phyloP scores from a whole-genome alignment of 2,113 vertebrate species.

The Monopterus albus region DNA sequence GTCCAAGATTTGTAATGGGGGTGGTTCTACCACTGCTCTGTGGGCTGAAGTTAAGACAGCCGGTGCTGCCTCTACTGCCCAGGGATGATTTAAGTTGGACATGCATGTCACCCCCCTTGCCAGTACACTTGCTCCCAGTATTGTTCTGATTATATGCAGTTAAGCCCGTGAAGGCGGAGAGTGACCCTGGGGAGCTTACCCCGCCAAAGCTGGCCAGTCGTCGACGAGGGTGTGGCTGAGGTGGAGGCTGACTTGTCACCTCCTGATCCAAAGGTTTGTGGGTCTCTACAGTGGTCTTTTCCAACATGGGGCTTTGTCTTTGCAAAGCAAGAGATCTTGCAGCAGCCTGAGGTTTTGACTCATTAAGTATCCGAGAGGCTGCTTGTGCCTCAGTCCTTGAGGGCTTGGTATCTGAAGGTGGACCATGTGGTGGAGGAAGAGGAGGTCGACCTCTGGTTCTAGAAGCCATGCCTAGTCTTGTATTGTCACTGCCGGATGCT shows the following conservation, averaged over 20 bases:
- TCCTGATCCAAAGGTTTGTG: constrained; percentile 87
- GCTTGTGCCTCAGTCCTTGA: constrained; percentile 78
- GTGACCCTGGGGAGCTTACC: constrained; percentile 87
- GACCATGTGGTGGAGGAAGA: constrained; percentile 67
- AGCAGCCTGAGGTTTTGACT: constrained; percentile 84
- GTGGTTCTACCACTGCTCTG: constrained; percentile 91
- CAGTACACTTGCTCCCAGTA: constrained; percentile 85
- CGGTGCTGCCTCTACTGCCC: constrained; percentile 80
- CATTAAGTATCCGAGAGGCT: constrained; percentile 75
- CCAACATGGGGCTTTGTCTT: constrained; percentile 85
- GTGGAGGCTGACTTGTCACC: constrained; percentile 69
- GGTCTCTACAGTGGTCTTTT: constrained; percentile 88
- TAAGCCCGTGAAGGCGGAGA: constrained; percentile 89
- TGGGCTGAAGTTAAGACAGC: constrained; percentile 88
- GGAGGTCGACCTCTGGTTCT: constrained; percentile 81
- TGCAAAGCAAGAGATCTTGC: constrained; percentile 80
- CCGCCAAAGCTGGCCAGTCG: constrained; percentile 94
- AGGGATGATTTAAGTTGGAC: constrained; percentile 82
- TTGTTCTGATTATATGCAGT: constrained; percentile 83
- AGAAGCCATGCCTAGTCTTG: constrained; percentile 79
- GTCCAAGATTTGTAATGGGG: constrained; percentile 86
- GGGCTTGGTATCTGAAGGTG: constrained; percentile 71
- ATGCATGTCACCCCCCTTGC: constrained; percentile 75
- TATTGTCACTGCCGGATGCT: constrained; percentile 86
- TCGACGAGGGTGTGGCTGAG: constrained; percentile 84